Conservation (phyloP, 2,888 invertebrate genomes). For the Melinaea menophilus region DNA sequence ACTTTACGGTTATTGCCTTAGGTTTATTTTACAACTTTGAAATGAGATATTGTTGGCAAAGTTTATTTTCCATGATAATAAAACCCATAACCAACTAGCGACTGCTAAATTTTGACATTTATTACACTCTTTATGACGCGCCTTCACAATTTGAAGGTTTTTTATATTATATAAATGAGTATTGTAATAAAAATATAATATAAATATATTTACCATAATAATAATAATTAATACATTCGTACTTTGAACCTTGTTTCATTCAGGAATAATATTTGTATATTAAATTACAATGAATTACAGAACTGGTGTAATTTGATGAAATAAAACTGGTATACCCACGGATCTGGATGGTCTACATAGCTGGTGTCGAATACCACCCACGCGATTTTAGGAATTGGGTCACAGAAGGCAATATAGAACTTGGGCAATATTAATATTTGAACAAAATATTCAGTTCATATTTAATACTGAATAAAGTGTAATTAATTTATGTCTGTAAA, state of each 20-base stretch:
- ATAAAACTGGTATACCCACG: slow-evolving; percentile 28
- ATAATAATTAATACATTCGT: too few relatives aligned
- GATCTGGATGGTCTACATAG: slow-evolving; percentile 15
- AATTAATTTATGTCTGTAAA: neutral
- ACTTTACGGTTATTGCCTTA: neutral
- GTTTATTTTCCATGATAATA: slow-evolving; percentile 11
- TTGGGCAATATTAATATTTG: slow-evolving; percentile 9
- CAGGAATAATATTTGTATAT: neutral
- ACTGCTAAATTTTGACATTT: slow-evolving; percentile 18
- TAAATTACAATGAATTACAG: neutral
- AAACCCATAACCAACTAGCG: slow-evolving; percentile 14
- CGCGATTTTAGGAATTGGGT: slow-evolving; percentile 18
- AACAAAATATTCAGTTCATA: neutral
- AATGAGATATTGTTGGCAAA: slow-evolving; percentile 18
- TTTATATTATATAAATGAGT: neutral
- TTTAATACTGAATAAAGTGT: neutral
- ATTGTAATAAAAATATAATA: too few relatives aligned
- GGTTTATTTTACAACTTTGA: slow-evolving; percentile 6
- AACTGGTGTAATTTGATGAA: slow-evolving; percentile 15
- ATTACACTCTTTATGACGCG: slow-evolving; percentile 25
- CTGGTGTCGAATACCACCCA: slow-evolving; percentile 19
- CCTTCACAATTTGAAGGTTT: slow-evolving; percentile 7
- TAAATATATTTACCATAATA: too few relatives aligned
- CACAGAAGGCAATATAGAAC: slow-evolving; percentile 13
- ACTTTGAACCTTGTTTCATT: slow-evolving; percentile 5